Conservation (phyloP, 2,113 vertebrate genomes). For the Cyphomyrus plagiostoma region DNA sequence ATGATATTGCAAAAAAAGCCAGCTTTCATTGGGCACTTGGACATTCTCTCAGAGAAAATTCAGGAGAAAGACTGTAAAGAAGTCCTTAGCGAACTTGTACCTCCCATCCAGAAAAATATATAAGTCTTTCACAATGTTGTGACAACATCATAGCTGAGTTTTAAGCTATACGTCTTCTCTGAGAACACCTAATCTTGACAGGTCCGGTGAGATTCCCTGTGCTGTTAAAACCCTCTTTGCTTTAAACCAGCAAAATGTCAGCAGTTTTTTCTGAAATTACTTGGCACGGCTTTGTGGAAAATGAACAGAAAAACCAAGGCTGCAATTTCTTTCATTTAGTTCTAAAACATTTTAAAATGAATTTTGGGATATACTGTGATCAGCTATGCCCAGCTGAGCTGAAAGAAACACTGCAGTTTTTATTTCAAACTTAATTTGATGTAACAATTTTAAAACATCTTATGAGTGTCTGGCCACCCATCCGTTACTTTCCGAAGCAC, state of each 20-base stretch:
- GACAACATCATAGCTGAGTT: neutral
- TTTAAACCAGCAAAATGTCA: neutral
- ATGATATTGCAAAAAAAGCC: slow-evolving; percentile 19
- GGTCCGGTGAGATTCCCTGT: neutral
- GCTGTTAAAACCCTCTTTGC: neutral
- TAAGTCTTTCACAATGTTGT: neutral
- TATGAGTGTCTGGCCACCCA: neutral
- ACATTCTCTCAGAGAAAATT: neutral
- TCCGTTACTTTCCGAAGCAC: neutral
- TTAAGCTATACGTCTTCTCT: neutral
- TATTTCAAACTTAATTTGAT: neutral
- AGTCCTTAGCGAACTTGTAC: neutral
- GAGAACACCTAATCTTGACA: neutral
- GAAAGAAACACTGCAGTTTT: neutral
- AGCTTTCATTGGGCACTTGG: neutral
- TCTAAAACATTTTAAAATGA: neutral
- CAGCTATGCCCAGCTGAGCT: neutral
- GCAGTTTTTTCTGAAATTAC: neutral
- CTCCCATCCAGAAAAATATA: neutral
- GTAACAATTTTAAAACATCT: neutral
- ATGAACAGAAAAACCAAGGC: neutral
- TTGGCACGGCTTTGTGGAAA: neutral
- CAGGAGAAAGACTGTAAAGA: neutral
- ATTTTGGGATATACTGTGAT: neutral
- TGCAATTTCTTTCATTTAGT: neutral